Evolutionary conservation across 2,113 vertebrate genomes (phyloP), one percentile per base, ranked within the genome.

Genomic region (Pygoscelis adeliae): DNA sequence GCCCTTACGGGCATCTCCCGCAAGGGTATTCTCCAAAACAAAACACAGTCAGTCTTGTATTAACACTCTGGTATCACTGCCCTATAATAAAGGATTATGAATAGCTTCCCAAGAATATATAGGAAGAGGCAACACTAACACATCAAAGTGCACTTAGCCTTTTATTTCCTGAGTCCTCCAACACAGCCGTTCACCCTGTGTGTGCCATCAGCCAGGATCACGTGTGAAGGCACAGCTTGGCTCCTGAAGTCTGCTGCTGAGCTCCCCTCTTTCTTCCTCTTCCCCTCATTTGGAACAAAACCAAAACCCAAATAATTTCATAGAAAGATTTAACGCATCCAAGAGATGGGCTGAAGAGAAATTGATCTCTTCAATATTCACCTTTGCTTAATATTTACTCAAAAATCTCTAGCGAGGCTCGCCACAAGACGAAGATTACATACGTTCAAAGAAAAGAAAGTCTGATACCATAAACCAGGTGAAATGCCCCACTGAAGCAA

Each of bases 61-160:
- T 38, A 96, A 95, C 44, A 34, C 47, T 61, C 46, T 30, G 22
- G 7, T 89, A 72, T 22, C 84, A 46, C 66, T 66, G 62, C 42
- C 62, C 27, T 93, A 11, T 91, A 96, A 94, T 97, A 76, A 93
- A 85, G 22, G 44, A 53, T 70, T 95, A 92, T 65, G 7, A 76
- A 77, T 53, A 61, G 53, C 46, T 80, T 91, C 89, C 47, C 53
- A 67, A 65, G 61, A 87, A 56, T 23, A 94, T 71, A 79, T 42
- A 86, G 47, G 83, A 91, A 92, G 62, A 86, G 13, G 44, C 26
- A 90, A 66, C 21, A 81, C 52, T 55, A 84, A 88, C 20, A 77
- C 52, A 92, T 95, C 71, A 90, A 90, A 90, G 63, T 4, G 23
- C 21, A 38, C 29, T 65, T 44, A 55, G 74, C 38, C 20, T 90